Evolutionary conservation across 1,140 invertebrate genomes (phyloP).

Genomic region (Drosophila oshimai): DNA sequence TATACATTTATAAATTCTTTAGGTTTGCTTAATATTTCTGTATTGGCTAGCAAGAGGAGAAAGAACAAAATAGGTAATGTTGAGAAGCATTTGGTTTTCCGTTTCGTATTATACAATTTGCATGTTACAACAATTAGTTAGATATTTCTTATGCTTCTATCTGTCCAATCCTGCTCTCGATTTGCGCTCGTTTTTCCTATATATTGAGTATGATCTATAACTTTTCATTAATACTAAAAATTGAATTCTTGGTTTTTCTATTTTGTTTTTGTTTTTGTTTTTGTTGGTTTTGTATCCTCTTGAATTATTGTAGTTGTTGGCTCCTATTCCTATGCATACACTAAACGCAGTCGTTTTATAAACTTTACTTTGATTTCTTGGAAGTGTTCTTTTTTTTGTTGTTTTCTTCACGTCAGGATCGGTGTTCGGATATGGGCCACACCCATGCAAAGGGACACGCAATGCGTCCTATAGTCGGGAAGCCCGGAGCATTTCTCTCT

Average conservation of each 20-base stretch:
- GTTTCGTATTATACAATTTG: constrained; percentile 7
- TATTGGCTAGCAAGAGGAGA: constrained; percentile 67
- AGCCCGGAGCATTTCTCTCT: constrained; percentile 12
- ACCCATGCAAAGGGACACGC: not conserved
- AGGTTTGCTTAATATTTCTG: constrained; percentile 24
- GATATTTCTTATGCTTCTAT: not conserved
- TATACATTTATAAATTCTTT: constrained; percentile 42
- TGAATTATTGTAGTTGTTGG: constrained; percentile 23
- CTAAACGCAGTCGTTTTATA: constrained; percentile 68
- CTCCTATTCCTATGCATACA: constrained; percentile 29
- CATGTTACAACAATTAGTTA: constrained; percentile 35
- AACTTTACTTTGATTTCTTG: constrained; percentile 61
- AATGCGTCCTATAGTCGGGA: constrained; percentile 22
- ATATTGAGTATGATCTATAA: constrained; percentile 30
- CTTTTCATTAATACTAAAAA: constrained; percentile 52
- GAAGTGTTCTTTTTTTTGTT: constrained; percentile 47
- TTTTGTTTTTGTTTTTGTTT: not conserved
- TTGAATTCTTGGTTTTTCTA: constrained; percentile 31
- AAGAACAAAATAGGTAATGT: constrained; percentile 28
- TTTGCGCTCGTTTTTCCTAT: constrained; percentile 15
- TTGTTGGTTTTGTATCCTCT: not conserved
- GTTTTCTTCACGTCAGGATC: constrained; percentile 1
- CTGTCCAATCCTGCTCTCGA: not conserved
- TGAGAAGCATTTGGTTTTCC: constrained; percentile 35
- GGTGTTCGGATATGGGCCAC: not conserved